These are phyloP conservation scores for Isichthys henryi DNA, from an alignment of 2,113 vertebrate species.

Conservation along the genomic window DNA sequence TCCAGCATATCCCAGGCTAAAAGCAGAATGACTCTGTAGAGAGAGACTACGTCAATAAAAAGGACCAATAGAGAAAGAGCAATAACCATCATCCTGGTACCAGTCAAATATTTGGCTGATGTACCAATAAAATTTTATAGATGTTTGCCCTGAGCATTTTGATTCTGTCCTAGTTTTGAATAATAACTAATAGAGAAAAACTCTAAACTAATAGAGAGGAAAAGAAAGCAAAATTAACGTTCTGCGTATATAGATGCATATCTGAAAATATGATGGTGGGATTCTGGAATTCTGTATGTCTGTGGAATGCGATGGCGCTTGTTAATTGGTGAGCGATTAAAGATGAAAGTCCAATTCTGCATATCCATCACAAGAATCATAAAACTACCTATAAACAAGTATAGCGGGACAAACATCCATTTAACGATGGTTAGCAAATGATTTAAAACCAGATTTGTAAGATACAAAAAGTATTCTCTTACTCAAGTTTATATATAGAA, in stretches of 20 bases:
- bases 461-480: background rate
- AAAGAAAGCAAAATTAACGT: background rate
- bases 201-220: background rate
- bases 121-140: background rate
- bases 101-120: background rate
- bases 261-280: background rate
- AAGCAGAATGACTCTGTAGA: background rate
- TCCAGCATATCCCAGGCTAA: background rate
- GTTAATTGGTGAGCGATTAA: conserved; percentile 50
- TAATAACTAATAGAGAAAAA: background rate
- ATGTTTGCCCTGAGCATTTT: background rate
- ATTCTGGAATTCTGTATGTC: background rate
- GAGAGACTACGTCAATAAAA: background rate
- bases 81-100: background rate
- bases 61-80: background rate
- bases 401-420: background rate
- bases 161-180: background rate
- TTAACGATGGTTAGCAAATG: background rate
- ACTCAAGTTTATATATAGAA: background rate
- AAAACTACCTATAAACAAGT: conserved; percentile 36
- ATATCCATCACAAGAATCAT: conserved; percentile 31
- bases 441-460: background rate
- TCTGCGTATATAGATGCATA: background rate
- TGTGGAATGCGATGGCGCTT: background rate
- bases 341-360: conserved; percentile 44